These are phyloP conservation scores for Heliconius melpomene DNA, from an alignment of 1,140 invertebrate species.

Conservation along the genomic window DNA sequence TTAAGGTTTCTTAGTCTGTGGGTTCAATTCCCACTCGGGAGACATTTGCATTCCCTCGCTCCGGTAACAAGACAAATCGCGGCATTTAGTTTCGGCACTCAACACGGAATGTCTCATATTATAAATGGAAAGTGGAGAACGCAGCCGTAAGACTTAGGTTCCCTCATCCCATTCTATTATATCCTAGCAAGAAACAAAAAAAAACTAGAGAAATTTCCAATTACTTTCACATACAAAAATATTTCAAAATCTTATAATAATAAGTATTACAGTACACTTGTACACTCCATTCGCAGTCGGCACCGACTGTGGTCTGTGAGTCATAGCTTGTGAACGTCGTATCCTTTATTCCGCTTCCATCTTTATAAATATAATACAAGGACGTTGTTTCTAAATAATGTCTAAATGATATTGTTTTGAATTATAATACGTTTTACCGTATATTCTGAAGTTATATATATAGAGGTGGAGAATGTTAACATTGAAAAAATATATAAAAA, in stretches of 20 bases:
- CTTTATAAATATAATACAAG: constrained; percentile 10
- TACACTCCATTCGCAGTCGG: not conserved
- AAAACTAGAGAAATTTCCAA: not conserved
- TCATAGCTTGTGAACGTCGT: not conserved
- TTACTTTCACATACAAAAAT: not conserved
- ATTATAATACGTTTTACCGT: not conserved
- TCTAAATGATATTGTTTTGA: not conserved
- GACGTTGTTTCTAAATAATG: not conserved
- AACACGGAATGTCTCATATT: no score
- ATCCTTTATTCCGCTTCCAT: constrained; percentile 12
- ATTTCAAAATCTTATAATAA: not conserved
- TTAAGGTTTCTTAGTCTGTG: no score
- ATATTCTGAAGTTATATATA: no score
- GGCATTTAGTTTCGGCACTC: no score
- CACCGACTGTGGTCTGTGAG: not conserved
- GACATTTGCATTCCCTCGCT: no score
- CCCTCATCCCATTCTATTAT: not conserved
- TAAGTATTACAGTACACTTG: not conserved
- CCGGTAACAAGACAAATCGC: no score
- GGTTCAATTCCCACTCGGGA: not conserved
- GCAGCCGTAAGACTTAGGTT: not conserved
- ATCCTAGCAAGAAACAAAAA: not conserved
- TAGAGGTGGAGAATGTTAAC: no score
- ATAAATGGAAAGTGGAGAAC: no score
- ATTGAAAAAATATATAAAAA: not conserved